phyloP scores from a whole-genome alignment of 2,113 vertebrate species.

The Balaenoptera acutorostrata region DNA sequence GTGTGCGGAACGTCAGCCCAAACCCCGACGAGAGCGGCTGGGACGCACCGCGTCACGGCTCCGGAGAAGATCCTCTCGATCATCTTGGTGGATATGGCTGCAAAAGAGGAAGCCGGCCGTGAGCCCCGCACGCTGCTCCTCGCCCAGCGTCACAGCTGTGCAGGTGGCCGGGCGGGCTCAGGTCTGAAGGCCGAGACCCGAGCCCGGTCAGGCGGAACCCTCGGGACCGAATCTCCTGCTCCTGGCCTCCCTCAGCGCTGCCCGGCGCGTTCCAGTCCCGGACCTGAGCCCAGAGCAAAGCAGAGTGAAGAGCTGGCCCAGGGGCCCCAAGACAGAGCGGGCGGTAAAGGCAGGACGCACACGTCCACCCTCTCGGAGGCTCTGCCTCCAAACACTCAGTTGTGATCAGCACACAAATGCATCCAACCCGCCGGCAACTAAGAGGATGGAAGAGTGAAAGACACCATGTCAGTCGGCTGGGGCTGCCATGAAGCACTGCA shows the following conservation, averaged over 20 bases:
- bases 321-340: accelerated
- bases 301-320: accelerated
- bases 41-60: constrained; percentile 89
- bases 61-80: constrained; percentile 96
- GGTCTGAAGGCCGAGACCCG: accelerated
- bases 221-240: accelerated
- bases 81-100: constrained; percentile 88
- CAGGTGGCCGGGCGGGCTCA: neutral
- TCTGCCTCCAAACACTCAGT: accelerated
- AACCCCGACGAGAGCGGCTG: too few species aligned
- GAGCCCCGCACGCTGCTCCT: accelerated
- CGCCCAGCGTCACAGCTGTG: neutral
- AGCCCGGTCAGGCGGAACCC: accelerated
- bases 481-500: accelerated
- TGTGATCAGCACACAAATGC: accelerated
- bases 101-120: accelerated
- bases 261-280: accelerated
- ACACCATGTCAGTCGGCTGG: accelerated
- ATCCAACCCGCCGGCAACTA: neutral
- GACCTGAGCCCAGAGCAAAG: accelerated
- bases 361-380: accelerated
- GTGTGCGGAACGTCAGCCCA: too few species aligned
- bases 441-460: accelerated
- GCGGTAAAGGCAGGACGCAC: accelerated
- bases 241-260: accelerated